Conservation (phyloP, 2,888 invertebrate genomes). For the Philopedon plagiatum region DNA sequence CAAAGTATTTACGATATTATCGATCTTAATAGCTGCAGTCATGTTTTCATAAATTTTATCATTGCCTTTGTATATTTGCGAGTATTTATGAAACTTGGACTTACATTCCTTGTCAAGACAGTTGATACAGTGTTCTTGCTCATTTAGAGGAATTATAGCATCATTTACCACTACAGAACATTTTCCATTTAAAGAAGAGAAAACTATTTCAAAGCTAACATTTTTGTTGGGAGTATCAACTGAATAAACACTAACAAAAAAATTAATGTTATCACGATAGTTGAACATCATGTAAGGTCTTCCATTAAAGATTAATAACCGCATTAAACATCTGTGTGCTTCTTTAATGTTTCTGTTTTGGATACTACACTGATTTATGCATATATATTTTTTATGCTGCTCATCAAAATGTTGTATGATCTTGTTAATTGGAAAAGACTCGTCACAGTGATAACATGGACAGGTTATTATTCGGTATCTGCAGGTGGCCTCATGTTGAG, state of each 20-base stretch:
- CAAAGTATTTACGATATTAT: slow-evolving; percentile 32
- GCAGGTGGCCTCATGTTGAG: slow-evolving; percentile 41
- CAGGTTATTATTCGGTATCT: slow-evolving; percentile 41
- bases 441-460: slow-evolving; percentile 48
- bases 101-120: slow-evolving; percentile 37
- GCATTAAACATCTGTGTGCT: slow-evolving; percentile 32
- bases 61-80: slow-evolving; percentile 27
- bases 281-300: slow-evolving; percentile 37
- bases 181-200: slow-evolving; percentile 35
- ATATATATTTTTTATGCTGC: slow-evolving; percentile 39
- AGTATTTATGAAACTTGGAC: slow-evolving; percentile 37
- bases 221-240: slow-evolving; percentile 25
- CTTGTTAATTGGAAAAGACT: slow-evolving; percentile 29
- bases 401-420: slow-evolving; percentile 42
- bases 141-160: slow-evolving; percentile 34
- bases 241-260: slow-evolving; percentile 39
- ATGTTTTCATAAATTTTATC: slow-evolving; percentile 39
- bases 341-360: slow-evolving; percentile 36
- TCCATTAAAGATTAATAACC: slow-evolving; percentile 15
- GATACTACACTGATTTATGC: slow-evolving; percentile 27
- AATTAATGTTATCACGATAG: slow-evolving; percentile 22
- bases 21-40: slow-evolving; percentile 27
- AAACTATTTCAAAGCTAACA: slow-evolving; percentile 21
- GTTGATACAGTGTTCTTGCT: slow-evolving; percentile 42
- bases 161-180: slow-evolving; percentile 30